phyloP scores from a whole-genome alignment of 2,888 invertebrate species.

The Phania funesta region DNA sequence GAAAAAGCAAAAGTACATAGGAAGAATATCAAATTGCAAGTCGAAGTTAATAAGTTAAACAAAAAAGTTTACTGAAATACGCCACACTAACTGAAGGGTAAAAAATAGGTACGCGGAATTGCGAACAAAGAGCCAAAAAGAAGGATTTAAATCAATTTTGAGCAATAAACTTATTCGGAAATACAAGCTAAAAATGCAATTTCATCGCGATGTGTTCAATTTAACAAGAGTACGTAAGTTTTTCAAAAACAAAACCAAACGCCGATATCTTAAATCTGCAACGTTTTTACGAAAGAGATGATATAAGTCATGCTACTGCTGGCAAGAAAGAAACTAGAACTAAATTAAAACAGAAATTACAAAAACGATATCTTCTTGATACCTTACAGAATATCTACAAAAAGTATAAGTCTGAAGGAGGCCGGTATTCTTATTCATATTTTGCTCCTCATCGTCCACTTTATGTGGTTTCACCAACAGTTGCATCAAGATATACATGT shows the following conservation, averaged over 20 bases:
- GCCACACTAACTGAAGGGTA: slow-evolving; percentile 47
- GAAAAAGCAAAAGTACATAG: slow-evolving; percentile 42
- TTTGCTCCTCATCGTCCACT: slow-evolving; percentile 47
- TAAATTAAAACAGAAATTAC: slow-evolving; percentile 44
- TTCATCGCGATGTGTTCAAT: slow-evolving; percentile 47
- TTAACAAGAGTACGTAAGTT: slow-evolving; percentile 45
- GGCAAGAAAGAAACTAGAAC: slow-evolving; percentile 50
- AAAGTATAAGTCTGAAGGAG: slow-evolving; percentile 40
- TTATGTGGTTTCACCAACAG: slow-evolving; percentile 47
- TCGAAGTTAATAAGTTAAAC: slow-evolving; percentile 45
- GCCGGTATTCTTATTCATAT: slow-evolving; percentile 46
- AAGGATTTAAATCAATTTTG: slow-evolving; percentile 47
- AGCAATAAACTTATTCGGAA: slow-evolving; percentile 47
- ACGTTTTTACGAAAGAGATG: slow-evolving; percentile 33
- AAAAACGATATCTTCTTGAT: slow-evolving; percentile 47
- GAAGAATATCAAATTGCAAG: slow-evolving; percentile 45
- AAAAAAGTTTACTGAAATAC: slow-evolving; percentile 45
- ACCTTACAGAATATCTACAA: slow-evolving; percentile 37
- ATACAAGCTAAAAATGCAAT: slow-evolving; percentile 46
- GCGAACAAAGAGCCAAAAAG: slow-evolving; percentile 43
- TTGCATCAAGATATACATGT: slow-evolving; percentile 45
- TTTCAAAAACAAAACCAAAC: slow-evolving; percentile 28
- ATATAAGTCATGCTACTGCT: slow-evolving; percentile 25
- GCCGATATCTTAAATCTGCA: slow-evolving; percentile 43
- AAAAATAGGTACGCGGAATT: slow-evolving; percentile 44